phyloP scores from a whole-genome alignment of 2,113 vertebrate genomes.

The Heliornis fulica region DNA sequence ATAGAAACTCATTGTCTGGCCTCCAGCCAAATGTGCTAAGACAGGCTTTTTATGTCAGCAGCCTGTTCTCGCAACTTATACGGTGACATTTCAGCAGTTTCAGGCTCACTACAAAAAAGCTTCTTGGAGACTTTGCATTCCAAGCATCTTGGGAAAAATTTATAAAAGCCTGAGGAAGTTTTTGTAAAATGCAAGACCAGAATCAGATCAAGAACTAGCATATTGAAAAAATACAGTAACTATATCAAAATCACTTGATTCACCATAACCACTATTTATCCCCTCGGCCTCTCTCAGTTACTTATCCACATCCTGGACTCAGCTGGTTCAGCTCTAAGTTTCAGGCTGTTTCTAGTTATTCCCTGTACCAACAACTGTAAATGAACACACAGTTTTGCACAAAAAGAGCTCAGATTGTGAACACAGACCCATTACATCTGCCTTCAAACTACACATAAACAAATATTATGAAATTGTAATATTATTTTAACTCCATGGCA shows the following conservation, averaged over 20 bases:
- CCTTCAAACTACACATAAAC: not conserved
- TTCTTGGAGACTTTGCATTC: not conserved
- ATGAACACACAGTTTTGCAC: not conserved
- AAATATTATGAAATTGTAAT: not conserved
- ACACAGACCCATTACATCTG: not conserved
- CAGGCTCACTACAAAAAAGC: not conserved
- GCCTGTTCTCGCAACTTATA: not conserved
- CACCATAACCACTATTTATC: not conserved
- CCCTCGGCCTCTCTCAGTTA: not conserved
- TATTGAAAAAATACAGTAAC: not conserved
- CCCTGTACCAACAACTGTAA: not conserved
- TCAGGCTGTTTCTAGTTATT: not conserved
- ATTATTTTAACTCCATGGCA: not conserved
- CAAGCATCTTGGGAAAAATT: not conserved
- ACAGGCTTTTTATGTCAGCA: conserved; percentile 33
- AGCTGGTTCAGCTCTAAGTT: not conserved
- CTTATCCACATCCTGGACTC: not conserved
- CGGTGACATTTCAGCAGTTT: not conserved
- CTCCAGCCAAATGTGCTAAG: not conserved
- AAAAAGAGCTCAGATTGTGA: not conserved
- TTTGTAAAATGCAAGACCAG: not conserved
- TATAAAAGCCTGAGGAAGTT: not conserved
- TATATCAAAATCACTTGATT: not conserved
- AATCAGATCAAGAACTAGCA: not conserved
- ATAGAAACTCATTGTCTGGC: not conserved